phyloP scores from a whole-genome alignment of 2,797 vertebrate genomes.

The Lindbergichthys nudifrons region DNA sequence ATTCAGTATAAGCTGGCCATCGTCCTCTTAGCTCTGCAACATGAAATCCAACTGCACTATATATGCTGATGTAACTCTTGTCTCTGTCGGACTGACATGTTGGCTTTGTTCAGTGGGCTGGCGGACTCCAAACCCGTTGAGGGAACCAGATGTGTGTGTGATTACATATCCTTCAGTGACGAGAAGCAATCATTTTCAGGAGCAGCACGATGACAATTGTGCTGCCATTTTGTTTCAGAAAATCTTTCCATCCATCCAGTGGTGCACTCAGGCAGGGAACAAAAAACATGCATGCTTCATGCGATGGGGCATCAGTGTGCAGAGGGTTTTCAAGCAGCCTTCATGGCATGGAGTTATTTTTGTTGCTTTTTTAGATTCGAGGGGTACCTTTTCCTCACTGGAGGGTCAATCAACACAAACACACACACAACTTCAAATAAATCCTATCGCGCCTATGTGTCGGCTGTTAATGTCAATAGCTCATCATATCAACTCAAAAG shows the following conservation, averaged over 20 bases:
- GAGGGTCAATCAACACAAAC: no score
- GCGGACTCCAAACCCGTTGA: conserved; percentile 35
- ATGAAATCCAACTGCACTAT: conserved; percentile 37
- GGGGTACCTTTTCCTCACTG: no score
- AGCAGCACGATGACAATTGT: conserved; percentile 10
- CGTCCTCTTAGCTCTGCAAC: conserved; percentile 1
- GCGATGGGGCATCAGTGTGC: no score
- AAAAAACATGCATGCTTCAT: no score
- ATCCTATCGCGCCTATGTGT: no score
- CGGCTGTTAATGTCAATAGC: no score
- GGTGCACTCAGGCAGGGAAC: no score
- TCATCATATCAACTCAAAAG: background rate
- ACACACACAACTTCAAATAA: no score
- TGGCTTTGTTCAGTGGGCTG: conserved; percentile 43
- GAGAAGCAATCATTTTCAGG: conserved; percentile 20
- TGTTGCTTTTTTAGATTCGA: no score
- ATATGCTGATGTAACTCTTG: conserved; percentile 30
- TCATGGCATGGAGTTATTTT: no score
- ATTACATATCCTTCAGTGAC: conserved; percentile 44
- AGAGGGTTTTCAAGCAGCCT: no score
- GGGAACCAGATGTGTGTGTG: conserved; percentile 22
- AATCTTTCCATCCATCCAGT: background rate
- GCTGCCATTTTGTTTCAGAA: conserved; percentile 25
- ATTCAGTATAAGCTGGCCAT: conserved; percentile 29
- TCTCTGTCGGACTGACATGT: conserved; percentile 42